phyloP scores from a whole-genome alignment of 1,140 invertebrate species.

The Rhyzopertha dominica region DNA sequence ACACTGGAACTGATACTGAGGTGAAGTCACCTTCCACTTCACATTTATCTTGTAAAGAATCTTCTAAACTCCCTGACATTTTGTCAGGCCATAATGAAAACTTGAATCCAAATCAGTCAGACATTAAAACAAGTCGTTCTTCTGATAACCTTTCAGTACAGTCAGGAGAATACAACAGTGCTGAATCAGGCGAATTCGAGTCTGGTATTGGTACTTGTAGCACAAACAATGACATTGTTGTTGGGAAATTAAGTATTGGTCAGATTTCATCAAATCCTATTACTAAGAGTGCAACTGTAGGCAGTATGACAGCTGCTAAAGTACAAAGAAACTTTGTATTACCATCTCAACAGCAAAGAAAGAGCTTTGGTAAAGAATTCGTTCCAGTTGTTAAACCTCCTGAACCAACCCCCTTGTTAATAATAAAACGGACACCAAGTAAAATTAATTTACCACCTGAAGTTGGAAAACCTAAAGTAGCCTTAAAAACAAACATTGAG shows the following conservation, averaged over 20 bases:
- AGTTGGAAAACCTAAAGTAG: constrained; percentile 41
- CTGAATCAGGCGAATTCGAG: constrained; percentile 35
- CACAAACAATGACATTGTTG: constrained; percentile 23
- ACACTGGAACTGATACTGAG: constrained; percentile 71
- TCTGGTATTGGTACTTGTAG: too few relatives aligned
- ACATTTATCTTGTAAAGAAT: constrained; percentile 21
- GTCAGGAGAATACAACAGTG: constrained; percentile 38
- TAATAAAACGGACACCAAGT: constrained; percentile 44
- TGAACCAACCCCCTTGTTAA: constrained; percentile 37
- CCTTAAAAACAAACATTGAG: constrained; percentile 29
- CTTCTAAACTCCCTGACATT: constrained; percentile 27
- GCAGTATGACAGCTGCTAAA: constrained; percentile 11
- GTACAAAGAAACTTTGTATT: constrained; percentile 35
- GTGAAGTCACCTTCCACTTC: constrained; percentile 49
- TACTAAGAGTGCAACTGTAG: constrained; percentile 29
- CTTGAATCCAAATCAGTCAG: constrained; percentile 9
- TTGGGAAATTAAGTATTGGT: constrained; percentile 23
- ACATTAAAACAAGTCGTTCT: constrained; percentile 25
- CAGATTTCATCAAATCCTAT: constrained; percentile 9
- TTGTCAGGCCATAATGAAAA: constrained; percentile 22
- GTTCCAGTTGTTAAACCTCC: constrained; percentile 24
- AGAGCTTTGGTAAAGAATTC: constrained; percentile 34
- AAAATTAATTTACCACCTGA: constrained; percentile 42
- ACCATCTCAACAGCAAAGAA: constrained; percentile 33
- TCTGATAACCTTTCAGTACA: constrained; percentile 30